These are phyloP conservation scores for Notolabrus celidotus DNA, from an alignment of 2,797 vertebrate genomes.

Conservation along the genomic window DNA sequence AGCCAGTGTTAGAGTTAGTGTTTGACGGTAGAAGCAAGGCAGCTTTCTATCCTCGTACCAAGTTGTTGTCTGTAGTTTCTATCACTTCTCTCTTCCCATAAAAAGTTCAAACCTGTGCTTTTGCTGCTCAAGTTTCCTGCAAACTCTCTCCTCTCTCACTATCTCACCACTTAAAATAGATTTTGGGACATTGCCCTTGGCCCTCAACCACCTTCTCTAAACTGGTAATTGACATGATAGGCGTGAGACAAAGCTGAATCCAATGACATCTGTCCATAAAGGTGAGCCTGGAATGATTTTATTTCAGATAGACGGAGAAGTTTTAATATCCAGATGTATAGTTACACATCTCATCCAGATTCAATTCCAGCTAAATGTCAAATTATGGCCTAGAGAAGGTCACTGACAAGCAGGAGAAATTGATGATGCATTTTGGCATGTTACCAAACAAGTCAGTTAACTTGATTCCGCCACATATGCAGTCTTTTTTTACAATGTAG, in stretches of 20 bases:
- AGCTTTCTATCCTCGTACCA: constrained; percentile 13
- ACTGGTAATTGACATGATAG: constrained; percentile 62
- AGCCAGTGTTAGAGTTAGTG: constrained; percentile 23
- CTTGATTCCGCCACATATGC: constrained; percentile 45
- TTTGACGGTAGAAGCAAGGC: constrained; percentile 21
- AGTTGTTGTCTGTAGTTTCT: constrained; percentile 16
- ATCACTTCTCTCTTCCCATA: no score
- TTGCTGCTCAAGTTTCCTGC: background rate
- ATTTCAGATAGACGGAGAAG: constrained; percentile 57
- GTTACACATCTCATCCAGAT: constrained; percentile 70
- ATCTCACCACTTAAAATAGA: constrained; percentile 28
- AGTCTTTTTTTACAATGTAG: constrained; percentile 18
- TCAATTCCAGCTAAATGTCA: constrained; percentile 81
- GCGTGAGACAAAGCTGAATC: constrained; percentile 61
- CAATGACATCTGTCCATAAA: constrained; percentile 69
- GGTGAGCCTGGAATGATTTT: constrained; percentile 70
- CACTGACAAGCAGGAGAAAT: constrained; percentile 69
- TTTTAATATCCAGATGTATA: constrained; percentile 69
- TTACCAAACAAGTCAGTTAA: constrained; percentile 57
- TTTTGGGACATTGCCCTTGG: constrained; percentile 46
- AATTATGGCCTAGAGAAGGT: constrained; percentile 71
- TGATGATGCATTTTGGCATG: constrained; percentile 59
- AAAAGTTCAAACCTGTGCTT: background rate
- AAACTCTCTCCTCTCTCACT: constrained; percentile 5
- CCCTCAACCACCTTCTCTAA: constrained; percentile 46